Evolutionary conservation across 1,140 invertebrate species (phyloP), one percentile per base, ranked within the genome.

Genomic region (Parasteatoda tepidariorum): DNA sequence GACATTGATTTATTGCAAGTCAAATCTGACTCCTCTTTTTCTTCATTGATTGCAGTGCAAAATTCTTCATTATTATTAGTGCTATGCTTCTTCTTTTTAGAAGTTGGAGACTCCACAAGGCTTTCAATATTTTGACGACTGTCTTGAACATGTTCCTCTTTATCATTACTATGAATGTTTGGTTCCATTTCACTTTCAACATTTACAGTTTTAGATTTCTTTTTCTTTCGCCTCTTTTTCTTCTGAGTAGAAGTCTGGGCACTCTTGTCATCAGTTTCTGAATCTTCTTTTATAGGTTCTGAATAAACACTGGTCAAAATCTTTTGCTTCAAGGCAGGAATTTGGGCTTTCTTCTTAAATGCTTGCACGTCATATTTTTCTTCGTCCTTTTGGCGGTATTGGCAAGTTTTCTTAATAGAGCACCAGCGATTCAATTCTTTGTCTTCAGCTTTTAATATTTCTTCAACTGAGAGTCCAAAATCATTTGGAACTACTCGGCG

Each of bases 341-440:
- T 94, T 61, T 91, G 90, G 0, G 92, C 92, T 89, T 96, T 97
- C 75, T 92, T 91, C 79, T 92, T 88, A 88, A 94, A 98, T 1
- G 92, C 91, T 83, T 92, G 92, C 33, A 94, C 90, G 85, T 98
- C 97, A 78, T 93, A 93, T 84, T 91, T 91, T 90, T 99, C 97
- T 34, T 94, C 92, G 73, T 94, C 90, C 13, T 94, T 92, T 0
- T 93, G 91, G 61, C 94, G 88, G 84, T 83, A 88, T 5, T 70
- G 71, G 28, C 48, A 84, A 11, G 95, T 93, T 90, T 96, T 97
- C 89, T 97, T 98, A 3, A 99, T 88, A 0, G 97, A 95, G 87
- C 93, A 96, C 98, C 98, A 99, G 85, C 92, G 92, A 87, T 99
- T 99, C 4, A 99, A 90, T 90, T 99, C 97, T 87, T 93, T 94